These are phyloP conservation scores for Agraylea sexmaculata DNA, from an alignment of 1,140 invertebrate species.

Conservation along the genomic window DNA sequence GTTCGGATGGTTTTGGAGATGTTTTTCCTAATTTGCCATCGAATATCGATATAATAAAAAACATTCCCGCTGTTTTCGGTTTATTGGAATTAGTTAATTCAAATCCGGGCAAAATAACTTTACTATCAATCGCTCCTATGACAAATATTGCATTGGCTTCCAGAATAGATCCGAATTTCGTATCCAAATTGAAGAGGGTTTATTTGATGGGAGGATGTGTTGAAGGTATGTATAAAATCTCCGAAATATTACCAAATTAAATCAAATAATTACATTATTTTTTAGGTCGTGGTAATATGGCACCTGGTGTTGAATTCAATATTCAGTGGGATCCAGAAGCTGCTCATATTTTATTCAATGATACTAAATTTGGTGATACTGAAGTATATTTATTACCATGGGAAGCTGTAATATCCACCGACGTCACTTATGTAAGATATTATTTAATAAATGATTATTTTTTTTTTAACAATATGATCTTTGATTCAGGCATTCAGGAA, in stretches of 20 bases:
- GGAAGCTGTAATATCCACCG: constrained; percentile 28
- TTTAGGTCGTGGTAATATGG: constrained; percentile 35
- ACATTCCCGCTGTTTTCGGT: too few species aligned
- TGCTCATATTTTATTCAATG: constrained; percentile 43
- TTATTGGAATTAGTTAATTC: too few species aligned
- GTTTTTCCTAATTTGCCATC: too few species aligned
- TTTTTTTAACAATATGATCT: too few species aligned
- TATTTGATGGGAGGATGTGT: constrained; percentile 63
- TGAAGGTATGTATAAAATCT: constrained; percentile 46
- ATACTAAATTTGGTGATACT: constrained; percentile 21
- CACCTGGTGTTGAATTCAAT: constrained; percentile 51
- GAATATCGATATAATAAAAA: too few species aligned
- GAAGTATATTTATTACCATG: constrained; percentile 33
- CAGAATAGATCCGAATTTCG: constrained; percentile 49
- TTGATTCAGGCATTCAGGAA: neutral
- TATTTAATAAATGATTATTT: too few species aligned
- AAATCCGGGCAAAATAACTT: constrained; percentile 39
- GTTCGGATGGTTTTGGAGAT: too few species aligned
- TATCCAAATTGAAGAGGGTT: constrained; percentile 45
- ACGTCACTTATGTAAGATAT: constrained; percentile 26
- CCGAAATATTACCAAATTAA: too few species aligned
- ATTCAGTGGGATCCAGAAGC: constrained; percentile 54
- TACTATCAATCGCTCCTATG: constrained; percentile 56
- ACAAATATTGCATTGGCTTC: constrained; percentile 62
- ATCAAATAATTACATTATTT: too few species aligned